Evolutionary conservation across 2,888 invertebrate species (phyloP).

Genomic region (Heteropelma amictum): DNA sequence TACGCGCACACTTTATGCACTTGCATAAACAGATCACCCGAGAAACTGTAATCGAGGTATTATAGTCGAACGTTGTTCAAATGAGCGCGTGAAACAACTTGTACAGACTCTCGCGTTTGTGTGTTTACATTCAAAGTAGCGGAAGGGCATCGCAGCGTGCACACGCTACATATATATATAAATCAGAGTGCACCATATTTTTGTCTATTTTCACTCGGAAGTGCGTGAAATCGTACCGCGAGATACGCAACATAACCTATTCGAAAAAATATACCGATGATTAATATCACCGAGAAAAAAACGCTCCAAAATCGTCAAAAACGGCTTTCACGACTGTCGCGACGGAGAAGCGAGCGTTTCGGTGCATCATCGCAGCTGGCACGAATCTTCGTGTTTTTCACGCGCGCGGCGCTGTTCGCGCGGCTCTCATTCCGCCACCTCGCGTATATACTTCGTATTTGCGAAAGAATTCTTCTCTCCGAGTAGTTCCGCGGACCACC

Average conservation of each 20-base stretch:
- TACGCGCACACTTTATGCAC: neutral
- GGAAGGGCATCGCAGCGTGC: constrained; percentile 18
- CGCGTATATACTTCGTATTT: neutral
- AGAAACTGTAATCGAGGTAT: neutral
- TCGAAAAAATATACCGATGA: too few species aligned
- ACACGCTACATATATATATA: neutral
- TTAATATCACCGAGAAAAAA: too few species aligned
- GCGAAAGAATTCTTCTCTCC: constrained; percentile 38
- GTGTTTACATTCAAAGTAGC: constrained; percentile 25
- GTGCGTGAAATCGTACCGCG: constrained; percentile 36
- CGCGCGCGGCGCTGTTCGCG: constrained; percentile 24
- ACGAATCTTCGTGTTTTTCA: constrained; percentile 46
- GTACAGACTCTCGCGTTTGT: neutral
- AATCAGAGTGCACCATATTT: neutral
- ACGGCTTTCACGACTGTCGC: neutral
- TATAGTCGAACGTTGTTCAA: constrained; percentile 17
- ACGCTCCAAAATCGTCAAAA: neutral
- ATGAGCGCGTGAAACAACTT: constrained; percentile 33
- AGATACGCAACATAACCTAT: too few species aligned
- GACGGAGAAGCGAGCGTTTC: too few species aligned
- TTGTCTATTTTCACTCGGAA: neutral
- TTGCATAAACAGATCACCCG: neutral
- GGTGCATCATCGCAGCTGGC: too few species aligned
- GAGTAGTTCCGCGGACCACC: constrained; percentile 7
- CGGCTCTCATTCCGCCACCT: constrained; percentile 15